phyloP scores from a whole-genome alignment of 1,140 invertebrate species.

The Tenebrio molitor region DNA sequence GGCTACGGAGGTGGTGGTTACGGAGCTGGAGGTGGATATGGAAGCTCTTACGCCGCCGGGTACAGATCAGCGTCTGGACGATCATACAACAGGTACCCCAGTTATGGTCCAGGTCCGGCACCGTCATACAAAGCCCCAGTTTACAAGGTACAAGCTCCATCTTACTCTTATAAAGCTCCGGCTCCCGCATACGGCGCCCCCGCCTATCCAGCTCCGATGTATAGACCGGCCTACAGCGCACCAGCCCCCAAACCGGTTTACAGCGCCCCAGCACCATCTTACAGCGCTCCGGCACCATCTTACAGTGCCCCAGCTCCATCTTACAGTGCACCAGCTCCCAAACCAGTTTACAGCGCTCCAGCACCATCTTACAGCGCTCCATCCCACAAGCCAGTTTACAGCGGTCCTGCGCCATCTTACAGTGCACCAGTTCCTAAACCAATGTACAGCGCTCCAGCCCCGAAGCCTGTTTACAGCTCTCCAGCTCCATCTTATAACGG shows the following conservation, averaged over 20 bases:
- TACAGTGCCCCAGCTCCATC: slow-evolving; percentile 43
- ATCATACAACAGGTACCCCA: too few relatives aligned
- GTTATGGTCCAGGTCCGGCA: slow-evolving; percentile 42
- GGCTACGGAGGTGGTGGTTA: slow-evolving; percentile 50
- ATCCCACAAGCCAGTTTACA: slow-evolving; percentile 14
- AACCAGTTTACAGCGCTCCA: slow-evolving; percentile 15
- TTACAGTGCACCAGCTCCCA: slow-evolving; percentile 31
- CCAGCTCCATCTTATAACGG: slow-evolving; percentile 44
- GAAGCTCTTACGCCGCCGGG: too few relatives aligned
- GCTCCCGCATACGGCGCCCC: slow-evolving; percentile 25
- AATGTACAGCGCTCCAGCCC: slow-evolving; percentile 24
- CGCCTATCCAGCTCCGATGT: slow-evolving; percentile 36
- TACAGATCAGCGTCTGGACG: too few relatives aligned
- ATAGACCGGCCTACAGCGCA: slow-evolving; percentile 39
- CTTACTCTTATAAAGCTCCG: slow-evolving; percentile 27
- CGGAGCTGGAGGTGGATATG: slow-evolving; percentile 9
- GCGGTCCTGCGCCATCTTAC: slow-evolving; percentile 26
- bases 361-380: slow-evolving; percentile 45
- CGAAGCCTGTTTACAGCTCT: slow-evolving; percentile 46
- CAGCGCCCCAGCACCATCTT: slow-evolving; percentile 42
- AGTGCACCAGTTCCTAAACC: slow-evolving; percentile 7
- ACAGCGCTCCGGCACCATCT: slow-evolving; percentile 48
- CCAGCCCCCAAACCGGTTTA: slow-evolving; percentile 25
- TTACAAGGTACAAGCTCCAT: slow-evolving; percentile 44
- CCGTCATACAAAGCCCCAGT: slow-evolving; percentile 49